phyloP scores from a whole-genome alignment of 2,113 vertebrate genomes.

The Pygoscelis adeliae region DNA sequence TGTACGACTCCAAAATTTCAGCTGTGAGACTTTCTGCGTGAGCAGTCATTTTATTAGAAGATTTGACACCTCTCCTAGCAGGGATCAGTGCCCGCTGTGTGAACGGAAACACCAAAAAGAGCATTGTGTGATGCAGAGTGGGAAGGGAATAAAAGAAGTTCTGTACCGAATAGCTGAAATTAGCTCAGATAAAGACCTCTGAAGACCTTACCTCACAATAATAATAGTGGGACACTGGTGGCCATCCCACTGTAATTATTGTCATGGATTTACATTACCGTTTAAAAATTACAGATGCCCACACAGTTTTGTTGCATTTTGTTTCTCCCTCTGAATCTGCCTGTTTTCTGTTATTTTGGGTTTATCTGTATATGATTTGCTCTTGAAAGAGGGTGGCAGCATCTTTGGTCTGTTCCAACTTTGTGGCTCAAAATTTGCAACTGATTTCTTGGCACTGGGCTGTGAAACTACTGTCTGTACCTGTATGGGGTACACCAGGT shows the following conservation, averaged over 20 bases:
- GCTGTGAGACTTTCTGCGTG: conserved; percentile 21
- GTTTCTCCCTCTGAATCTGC: not conserved
- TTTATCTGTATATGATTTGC: not conserved
- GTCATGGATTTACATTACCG: not conserved
- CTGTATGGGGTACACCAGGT: not conserved
- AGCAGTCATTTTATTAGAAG: conserved; percentile 8
- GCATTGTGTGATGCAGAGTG: not conserved
- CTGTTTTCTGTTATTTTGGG: not conserved
- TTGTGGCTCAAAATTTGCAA: not conserved
- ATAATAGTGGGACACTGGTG: not conserved
- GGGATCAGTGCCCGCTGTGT: conserved; percentile 8
- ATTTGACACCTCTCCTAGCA: conserved; percentile 21
- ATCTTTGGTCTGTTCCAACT: not conserved
- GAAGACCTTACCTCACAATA: not conserved
- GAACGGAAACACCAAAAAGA: conserved; percentile 36
- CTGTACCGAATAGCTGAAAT: not conserved
- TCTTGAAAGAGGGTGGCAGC: not conserved
- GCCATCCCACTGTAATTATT: not conserved
- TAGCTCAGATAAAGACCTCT: conserved; percentile 5
- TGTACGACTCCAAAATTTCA: not conserved
- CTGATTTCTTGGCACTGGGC: rapidly evolving
- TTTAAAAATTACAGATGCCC: not conserved
- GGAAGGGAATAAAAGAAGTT: not conserved
- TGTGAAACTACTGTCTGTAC: not conserved
- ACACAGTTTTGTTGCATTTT: not conserved